A percentile compares a stretch with the other conserved stretches of the same genome.
Evolutionary conservation across 1,140 invertebrate species (phyloP).

Genomic region (Nymphalis io): DNA sequence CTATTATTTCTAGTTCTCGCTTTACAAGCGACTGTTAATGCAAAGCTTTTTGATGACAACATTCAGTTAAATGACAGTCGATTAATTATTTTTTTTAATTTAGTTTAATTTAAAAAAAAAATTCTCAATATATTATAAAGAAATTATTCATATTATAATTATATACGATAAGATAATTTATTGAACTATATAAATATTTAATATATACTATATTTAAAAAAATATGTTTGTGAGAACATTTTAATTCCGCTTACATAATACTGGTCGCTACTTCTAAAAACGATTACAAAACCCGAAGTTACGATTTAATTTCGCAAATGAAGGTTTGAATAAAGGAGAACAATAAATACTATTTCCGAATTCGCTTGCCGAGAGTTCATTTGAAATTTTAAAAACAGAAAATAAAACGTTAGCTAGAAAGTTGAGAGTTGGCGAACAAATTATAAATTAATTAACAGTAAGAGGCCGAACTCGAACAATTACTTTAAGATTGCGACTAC

Average conservation of each 20-base stretch:
- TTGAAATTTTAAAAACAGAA: conserved; percentile 47
- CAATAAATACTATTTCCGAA: conserved; percentile 41
- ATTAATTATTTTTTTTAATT: too few species aligned
- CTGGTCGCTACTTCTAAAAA: conserved; percentile 3
- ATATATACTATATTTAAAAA: too few species aligned
- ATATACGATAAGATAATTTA: too few species aligned
- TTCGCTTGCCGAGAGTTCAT: conserved; percentile 33
- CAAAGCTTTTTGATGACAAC: too few species aligned
- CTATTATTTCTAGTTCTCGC: too few species aligned
- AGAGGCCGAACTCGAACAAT: conserved; percentile 59
- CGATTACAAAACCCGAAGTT: conserved; percentile 18
- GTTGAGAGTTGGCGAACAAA: conserved; percentile 61
- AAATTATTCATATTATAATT: too few species aligned
- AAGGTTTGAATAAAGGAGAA: conserved; percentile 33
- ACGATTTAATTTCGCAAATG: conserved; percentile 30
- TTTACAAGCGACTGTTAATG: too few species aligned
- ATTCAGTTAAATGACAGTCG: too few species aligned
- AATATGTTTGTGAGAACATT: not conserved
- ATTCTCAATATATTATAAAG: too few species aligned
- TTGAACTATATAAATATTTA: too few species aligned
- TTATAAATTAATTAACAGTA: conserved; percentile 77
- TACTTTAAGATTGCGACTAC: conserved; percentile 66
- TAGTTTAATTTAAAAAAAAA: too few species aligned
- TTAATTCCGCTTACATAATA: not conserved
- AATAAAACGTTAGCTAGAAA: conserved; percentile 44